Conservation (phyloP, 2,888 invertebrate species). For the Hydriomena furcata region DNA sequence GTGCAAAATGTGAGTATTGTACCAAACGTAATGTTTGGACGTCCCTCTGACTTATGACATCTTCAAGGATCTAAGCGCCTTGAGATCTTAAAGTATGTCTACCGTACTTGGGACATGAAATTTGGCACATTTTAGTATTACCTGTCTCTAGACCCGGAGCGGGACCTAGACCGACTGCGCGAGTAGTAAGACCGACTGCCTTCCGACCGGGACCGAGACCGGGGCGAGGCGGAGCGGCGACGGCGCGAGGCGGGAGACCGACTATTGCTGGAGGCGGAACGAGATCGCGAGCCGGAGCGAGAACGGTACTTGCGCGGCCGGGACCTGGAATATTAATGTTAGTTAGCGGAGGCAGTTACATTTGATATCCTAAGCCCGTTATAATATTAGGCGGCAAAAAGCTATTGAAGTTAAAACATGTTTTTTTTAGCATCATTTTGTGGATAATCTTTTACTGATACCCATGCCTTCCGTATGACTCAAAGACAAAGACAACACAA, state of each 20-base stretch:
- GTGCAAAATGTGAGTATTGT: too few relatives aligned
- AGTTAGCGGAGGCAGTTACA: constrained; percentile 18
- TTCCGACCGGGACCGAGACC: constrained; percentile 85
- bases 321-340: constrained; percentile 59
- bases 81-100: too few relatives aligned
- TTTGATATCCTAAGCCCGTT: background rate
- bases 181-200: constrained; percentile 83
- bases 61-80: too few relatives aligned
- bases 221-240: constrained; percentile 66
- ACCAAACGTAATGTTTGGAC: too few relatives aligned
- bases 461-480: too few relatives aligned
- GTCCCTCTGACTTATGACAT: too few relatives aligned
- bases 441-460: too few relatives aligned
- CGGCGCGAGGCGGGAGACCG: constrained; percentile 70
- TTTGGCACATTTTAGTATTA: too few relatives aligned
- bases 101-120: too few relatives aligned
- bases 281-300: constrained; percentile 85
- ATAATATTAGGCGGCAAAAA: background rate
- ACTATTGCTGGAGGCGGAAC: constrained; percentile 73
- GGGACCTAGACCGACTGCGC: constrained; percentile 82
- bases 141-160: constrained; percentile 82
- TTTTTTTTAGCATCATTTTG: too few relatives aligned
- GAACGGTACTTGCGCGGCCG: constrained; percentile 87
- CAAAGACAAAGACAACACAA: too few relatives aligned
- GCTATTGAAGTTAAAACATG: too few relatives aligned